Conservation (phyloP, 2,888 invertebrate species). For the Plagodis dolabraria region DNA sequence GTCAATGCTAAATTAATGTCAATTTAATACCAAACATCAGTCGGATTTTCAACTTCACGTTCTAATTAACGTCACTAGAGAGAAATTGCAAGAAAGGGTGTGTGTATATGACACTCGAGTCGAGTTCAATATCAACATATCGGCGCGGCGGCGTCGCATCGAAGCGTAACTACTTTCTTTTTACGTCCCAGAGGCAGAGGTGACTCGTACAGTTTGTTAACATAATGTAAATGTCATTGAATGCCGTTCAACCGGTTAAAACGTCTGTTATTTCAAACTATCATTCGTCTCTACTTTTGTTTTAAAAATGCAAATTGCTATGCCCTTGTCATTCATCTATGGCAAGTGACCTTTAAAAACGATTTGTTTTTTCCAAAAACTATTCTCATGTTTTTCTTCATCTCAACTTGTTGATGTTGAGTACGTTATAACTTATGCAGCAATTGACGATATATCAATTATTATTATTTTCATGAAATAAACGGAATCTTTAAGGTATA, state of each 20-base stretch:
- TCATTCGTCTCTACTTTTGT: constrained; percentile 56
- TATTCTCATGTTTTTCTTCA: too few species aligned
- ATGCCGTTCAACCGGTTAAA: constrained; percentile 70
- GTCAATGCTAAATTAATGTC: too few species aligned
- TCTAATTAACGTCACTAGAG: constrained; percentile 25
- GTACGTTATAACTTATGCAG: constrained; percentile 17
- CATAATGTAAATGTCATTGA: constrained; percentile 78
- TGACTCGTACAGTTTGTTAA: constrained; percentile 69
- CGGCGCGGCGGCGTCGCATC: constrained; percentile 41
- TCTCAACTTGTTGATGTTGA: constrained; percentile 20
- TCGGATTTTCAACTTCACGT: constrained; percentile 12
- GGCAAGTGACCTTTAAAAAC: constrained; percentile 41
- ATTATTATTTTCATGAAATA: constrained; percentile 15
- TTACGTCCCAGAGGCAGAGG: constrained; percentile 57
- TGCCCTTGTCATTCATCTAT: constrained; percentile 38
- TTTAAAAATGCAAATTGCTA: constrained; percentile 66
- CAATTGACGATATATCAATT: constrained; percentile 27
- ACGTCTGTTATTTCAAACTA: constrained; percentile 53
- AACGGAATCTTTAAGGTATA: constrained; percentile 9
- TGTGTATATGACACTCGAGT: constrained; percentile 26
- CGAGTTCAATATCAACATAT: constrained; percentile 41
- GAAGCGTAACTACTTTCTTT: constrained; percentile 69
- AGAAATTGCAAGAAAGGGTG: constrained; percentile 34
- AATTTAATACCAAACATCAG: not conserved
- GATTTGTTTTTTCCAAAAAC: constrained; percentile 23